These are phyloP conservation scores for Cerastis rubricosa DNA, from an alignment of 2,888 invertebrate genomes.

Conservation along the genomic window DNA sequence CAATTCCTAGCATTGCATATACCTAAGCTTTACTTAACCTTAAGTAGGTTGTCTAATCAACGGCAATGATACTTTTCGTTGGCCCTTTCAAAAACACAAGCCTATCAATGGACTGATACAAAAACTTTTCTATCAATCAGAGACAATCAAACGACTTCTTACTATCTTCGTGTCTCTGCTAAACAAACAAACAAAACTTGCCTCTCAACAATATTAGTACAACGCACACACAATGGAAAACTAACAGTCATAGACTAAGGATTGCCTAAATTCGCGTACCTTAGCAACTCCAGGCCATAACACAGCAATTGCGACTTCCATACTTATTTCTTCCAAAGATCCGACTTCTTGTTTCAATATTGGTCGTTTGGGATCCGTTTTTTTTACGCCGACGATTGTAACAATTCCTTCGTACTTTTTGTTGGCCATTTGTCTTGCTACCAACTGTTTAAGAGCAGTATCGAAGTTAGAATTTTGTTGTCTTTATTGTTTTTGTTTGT, in stretches of 20 bases:
- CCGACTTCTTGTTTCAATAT: slow-evolving; percentile 71
- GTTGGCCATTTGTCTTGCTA: slow-evolving; percentile 69
- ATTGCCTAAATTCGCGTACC: slow-evolving; percentile 31
- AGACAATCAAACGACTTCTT: not conserved
- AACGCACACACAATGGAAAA: slow-evolving; percentile 17
- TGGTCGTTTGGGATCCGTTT: slow-evolving; percentile 69
- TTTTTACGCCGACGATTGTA: slow-evolving; percentile 68
- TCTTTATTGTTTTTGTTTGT: slow-evolving; percentile 62
- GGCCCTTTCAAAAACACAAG: not conserved
- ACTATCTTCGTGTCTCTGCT: not conserved
- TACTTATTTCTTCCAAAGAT: slow-evolving; percentile 59
- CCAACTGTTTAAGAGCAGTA: slow-evolving; percentile 67
- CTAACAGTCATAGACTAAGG: slow-evolving; percentile 27
- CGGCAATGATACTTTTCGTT: not conserved
- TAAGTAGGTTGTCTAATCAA: slow-evolving; percentile 4
- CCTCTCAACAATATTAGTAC: slow-evolving; percentile 49
- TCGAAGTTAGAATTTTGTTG: slow-evolving; percentile 62
- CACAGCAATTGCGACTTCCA: slow-evolving; percentile 60
- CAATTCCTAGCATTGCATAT: not conserved
- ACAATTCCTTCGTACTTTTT: slow-evolving; percentile 66
- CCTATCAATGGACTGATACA: not conserved
- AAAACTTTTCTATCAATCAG: slow-evolving; percentile 15
- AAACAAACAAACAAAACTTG: slow-evolving; percentile 45
- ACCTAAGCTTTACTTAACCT: not conserved
- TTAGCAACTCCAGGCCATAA: slow-evolving; percentile 56